A percentile compares a stretch with the other conserved stretches of the same genome.
phyloP scores from a whole-genome alignment of 1,140 invertebrate genomes.

The Caenorhabditis briggsae region DNA sequence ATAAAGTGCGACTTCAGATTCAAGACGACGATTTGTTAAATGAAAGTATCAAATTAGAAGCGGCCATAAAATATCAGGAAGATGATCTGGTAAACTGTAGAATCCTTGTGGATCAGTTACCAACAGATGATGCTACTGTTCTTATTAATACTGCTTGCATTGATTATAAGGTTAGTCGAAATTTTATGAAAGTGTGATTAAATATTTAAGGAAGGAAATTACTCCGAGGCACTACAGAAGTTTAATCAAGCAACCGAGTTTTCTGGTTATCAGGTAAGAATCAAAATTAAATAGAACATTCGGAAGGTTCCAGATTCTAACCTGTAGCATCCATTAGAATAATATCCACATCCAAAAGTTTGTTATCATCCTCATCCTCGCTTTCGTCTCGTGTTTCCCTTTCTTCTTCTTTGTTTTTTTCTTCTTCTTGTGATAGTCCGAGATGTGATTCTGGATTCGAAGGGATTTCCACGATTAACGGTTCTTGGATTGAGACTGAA shows the following conservation, averaged over 20 bases:
- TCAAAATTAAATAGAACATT: no score
- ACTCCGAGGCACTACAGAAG: constrained; percentile 91
- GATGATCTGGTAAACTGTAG: constrained; percentile 92
- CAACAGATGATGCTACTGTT: constrained; percentile 89
- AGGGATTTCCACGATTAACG: no score
- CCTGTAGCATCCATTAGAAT: no score
- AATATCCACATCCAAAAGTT: no score
- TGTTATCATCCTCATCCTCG: no score
- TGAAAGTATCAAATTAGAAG: constrained; percentile 90
- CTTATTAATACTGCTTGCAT: constrained; percentile 96
- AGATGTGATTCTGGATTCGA: no score
- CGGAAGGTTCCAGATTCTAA: no score
- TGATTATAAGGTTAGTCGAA: constrained; percentile 86
- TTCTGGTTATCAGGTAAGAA: constrained; percentile 84
- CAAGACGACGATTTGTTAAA: constrained; percentile 83
- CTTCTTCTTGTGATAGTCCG: no score
- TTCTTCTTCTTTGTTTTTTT: no score
- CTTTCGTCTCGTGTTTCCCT: no score
- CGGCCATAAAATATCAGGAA: constrained; percentile 96
- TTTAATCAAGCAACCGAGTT: constrained; percentile 90
- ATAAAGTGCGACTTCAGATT: constrained; percentile 81
- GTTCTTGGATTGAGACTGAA: no score
- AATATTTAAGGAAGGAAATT: constrained; percentile 84
- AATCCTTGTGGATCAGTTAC: constrained; percentile 90
- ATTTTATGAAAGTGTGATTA: constrained; percentile 61